phyloP scores from a whole-genome alignment of 2,113 vertebrate species.

The Otocyon megalotis region DNA sequence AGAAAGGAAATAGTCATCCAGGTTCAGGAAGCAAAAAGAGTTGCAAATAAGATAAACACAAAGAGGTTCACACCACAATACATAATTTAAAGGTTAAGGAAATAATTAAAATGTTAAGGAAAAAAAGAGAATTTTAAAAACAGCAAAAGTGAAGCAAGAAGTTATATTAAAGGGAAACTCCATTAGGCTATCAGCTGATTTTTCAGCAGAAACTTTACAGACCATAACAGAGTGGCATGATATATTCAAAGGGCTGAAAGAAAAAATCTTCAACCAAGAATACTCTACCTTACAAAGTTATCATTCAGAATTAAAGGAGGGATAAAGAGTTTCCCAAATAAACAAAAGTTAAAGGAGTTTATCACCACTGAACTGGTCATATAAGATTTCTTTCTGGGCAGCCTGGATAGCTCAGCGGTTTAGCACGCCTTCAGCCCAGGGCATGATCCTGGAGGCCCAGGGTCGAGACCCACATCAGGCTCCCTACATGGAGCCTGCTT shows the following conservation, averaged over 20 bases:
- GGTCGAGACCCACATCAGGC: too few species aligned
- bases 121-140: not conserved
- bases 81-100: not conserved
- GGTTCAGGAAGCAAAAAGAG: not conserved
- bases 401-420: too few species aligned
- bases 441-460: too few species aligned
- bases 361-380: not conserved
- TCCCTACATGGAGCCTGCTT: too few species aligned
- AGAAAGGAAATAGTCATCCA: not conserved
- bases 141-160: not conserved
- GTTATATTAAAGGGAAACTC: not conserved
- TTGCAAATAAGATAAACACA: not conserved
- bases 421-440: too few species aligned
- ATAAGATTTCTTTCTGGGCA: not conserved
- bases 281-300: not conserved
- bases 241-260: not conserved
- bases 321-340: not conserved
- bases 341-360: not conserved
- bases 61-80: not conserved
- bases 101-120: not conserved
- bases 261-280: not conserved
- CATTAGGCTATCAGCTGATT: not conserved
- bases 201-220: not conserved
- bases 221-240: not conserved
- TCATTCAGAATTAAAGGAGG: not conserved